A percentile compares a stretch with the other conserved stretches of the same genome.
phyloP scores from a whole-genome alignment of 2,797 vertebrate genomes.

The Melopsittacus undulatus region DNA sequence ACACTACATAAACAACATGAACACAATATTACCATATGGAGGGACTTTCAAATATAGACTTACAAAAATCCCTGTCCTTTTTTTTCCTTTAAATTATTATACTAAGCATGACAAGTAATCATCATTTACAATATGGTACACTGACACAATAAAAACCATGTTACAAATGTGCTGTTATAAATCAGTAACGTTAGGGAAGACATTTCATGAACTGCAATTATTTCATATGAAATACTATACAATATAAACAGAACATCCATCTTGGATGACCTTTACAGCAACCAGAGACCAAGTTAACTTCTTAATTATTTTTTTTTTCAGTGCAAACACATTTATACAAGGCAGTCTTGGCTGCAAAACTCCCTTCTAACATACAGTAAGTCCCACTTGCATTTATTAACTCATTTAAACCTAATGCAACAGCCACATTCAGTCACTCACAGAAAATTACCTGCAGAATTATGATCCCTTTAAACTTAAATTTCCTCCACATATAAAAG shows the following conservation, averaged over 20 bases:
- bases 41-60: slow-evolving; percentile 98
- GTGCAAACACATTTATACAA: slow-evolving; percentile 93
- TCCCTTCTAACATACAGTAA: slow-evolving; percentile 85
- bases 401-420: slow-evolving; percentile 82
- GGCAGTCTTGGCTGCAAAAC: slow-evolving; percentile 89
- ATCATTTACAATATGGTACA: slow-evolving; percentile 98
- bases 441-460: slow-evolving; percentile 81
- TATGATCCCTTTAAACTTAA: slow-evolving; percentile 76
- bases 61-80: slow-evolving; percentile 93
- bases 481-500: slow-evolving; percentile 75
- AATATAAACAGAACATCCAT: slow-evolving; percentile 93
- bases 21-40: slow-evolving; percentile 96
- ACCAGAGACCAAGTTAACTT: slow-evolving; percentile 88
- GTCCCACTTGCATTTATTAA: slow-evolving; percentile 84
- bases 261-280: slow-evolving; percentile 89
- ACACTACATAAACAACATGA: slow-evolving; percentile 96
- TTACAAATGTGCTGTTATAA: slow-evolving; percentile 96
- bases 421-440: slow-evolving; percentile 83
- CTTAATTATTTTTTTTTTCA: slow-evolving; percentile 82
- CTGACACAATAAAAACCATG: slow-evolving; percentile 95
- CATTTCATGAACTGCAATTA: slow-evolving; percentile 96
- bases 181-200: slow-evolving; percentile 97
- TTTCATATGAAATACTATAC: slow-evolving; percentile 92
- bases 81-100: slow-evolving; percentile 93
- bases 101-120: slow-evolving; percentile 98